Conservation (phyloP, 2,888 invertebrate genomes). For the Cetonia aurata region DNA sequence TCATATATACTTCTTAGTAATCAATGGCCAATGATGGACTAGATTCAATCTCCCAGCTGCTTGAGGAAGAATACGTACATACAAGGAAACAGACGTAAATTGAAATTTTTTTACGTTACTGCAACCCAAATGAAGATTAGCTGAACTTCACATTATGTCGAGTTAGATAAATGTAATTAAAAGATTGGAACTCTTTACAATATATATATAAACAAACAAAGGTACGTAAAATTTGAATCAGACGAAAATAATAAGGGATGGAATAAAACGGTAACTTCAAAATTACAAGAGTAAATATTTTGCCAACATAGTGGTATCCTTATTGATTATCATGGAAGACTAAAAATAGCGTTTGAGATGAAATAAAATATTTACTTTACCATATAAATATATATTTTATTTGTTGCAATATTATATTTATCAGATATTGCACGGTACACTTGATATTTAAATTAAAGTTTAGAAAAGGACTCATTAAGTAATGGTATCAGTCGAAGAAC, state of each 20-base stretch:
- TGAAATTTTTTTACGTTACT: background rate
- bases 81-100: conserved; percentile 22
- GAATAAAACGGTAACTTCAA: conserved; percentile 14
- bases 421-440: conserved; percentile 27
- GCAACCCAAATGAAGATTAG: no score
- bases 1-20: conserved; percentile 61
- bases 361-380: conserved; percentile 22
- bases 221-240: background rate
- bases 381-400: conserved; percentile 17
- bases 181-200: no score
- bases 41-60: conserved; percentile 63
- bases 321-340: conserved; percentile 29
- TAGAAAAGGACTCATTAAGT: conserved; percentile 22
- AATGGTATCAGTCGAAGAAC: conserved; percentile 36
- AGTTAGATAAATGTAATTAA: no score
- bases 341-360: conserved; percentile 11
- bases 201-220: no score
- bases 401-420: conserved; percentile 21
- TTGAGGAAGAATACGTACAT: conserved; percentile 39
- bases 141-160: no score
- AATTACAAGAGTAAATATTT: conserved; percentile 1
- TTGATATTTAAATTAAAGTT: conserved; percentile 26
- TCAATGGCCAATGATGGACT: conserved; percentile 63
- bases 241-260: background rate
- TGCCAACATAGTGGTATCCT: background rate